Percentiles rank a stretch among this genome's conserved stretches.
These are phyloP conservation scores for Pantala flavescens DNA, from an alignment of 1,140 invertebrate genomes.

Conservation along the genomic window DNA sequence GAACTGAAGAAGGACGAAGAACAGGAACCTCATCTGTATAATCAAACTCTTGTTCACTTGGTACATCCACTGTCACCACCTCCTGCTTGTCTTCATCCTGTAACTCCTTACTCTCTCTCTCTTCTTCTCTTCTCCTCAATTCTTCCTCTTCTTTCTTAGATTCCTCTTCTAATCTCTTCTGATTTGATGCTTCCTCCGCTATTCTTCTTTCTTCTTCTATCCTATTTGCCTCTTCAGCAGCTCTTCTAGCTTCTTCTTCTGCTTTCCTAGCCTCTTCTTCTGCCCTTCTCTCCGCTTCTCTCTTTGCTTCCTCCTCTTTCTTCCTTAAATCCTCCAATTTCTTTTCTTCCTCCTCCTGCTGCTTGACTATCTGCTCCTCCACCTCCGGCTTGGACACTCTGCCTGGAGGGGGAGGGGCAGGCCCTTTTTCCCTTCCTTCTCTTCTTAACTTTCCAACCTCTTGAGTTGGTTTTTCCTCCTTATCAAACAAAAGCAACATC, in stretches of 20 bases:
- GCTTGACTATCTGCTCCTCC: conserved; percentile 16
- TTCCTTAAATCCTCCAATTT: neutral
- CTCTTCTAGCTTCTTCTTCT: neutral
- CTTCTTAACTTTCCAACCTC: conserved; percentile 24
- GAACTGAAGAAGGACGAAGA: neutral
- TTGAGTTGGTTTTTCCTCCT: neutral
- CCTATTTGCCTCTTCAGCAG: conserved; percentile 12
- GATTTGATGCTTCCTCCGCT: conserved; percentile 14
- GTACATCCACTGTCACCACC: neutral
- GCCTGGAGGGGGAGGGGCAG: conserved; percentile 39
- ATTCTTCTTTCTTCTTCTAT: conserved; percentile 17
- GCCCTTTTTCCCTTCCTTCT: conserved; percentile 41
- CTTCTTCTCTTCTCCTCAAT: neutral
- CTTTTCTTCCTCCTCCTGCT: conserved; percentile 19
- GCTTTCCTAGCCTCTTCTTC: neutral
- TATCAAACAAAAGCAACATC: too few species aligned
- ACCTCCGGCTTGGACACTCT: conserved; percentile 21
- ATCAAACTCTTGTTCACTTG: neutral
- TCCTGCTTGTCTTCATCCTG: conserved; percentile 13
- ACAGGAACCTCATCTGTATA: neutral
- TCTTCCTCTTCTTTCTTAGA: conserved; percentile 19
- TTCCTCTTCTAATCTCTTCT: conserved; percentile 18
- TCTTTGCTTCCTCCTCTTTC: conserved; percentile 10
- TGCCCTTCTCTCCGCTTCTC: conserved; percentile 16
- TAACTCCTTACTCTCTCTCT: neutral